phyloP scores from a whole-genome alignment of 2,888 invertebrate genomes.

The Caradrina clavipalpis region DNA sequence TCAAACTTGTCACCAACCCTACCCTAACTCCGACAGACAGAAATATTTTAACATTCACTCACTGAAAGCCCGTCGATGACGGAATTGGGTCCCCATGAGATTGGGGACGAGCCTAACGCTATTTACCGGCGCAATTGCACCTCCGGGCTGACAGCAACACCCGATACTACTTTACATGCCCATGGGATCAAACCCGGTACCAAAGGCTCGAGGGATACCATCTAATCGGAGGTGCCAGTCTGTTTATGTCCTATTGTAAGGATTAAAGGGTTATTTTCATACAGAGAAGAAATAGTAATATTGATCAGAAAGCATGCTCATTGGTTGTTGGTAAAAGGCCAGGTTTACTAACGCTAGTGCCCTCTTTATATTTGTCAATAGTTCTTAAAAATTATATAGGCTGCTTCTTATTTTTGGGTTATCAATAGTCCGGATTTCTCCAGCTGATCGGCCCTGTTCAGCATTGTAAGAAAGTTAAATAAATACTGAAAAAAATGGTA shows the following conservation, averaged over 20 bases:
- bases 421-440: too few relatives aligned
- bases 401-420: too few relatives aligned
- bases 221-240: background rate
- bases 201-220: background rate
- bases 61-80: constrained; percentile 38
- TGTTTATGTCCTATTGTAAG: background rate
- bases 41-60: constrained; percentile 16
- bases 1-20: background rate
- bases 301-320: too few relatives aligned
- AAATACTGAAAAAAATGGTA: too few relatives aligned
- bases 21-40: constrained; percentile 15
- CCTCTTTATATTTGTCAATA: too few relatives aligned
- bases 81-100: constrained; percentile 37
- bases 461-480: too few relatives aligned
- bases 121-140: constrained; percentile 45
- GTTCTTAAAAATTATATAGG: too few relatives aligned
- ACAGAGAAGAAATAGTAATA: too few relatives aligned
- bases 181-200: constrained; percentile 27
- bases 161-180: constrained; percentile 40
- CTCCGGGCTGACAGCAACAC: constrained; percentile 48
- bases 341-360: too few relatives aligned
- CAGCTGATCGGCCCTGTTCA: too few relatives aligned
- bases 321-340: too few relatives aligned
- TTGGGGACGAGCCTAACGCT: constrained; percentile 32
- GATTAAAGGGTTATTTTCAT: too few relatives aligned